Evolutionary conservation across 2,797 vertebrate species (phyloP), one percentile per base, ranked within the genome.

Genomic region (Dermochelys coriacea): DNA sequence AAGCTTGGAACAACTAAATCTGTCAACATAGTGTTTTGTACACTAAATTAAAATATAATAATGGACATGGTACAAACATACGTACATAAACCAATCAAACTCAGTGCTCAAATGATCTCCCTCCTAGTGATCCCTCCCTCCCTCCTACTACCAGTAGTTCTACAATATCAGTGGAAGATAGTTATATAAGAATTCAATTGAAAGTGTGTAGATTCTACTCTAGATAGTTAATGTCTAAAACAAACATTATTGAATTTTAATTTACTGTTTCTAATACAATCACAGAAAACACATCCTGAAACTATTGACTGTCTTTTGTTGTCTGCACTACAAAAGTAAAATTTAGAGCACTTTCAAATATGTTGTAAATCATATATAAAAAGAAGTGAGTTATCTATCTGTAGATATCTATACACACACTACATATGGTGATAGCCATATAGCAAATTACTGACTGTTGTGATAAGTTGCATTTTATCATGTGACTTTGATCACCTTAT

Each of bases 101-200:
- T 14, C 0, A 0, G 41, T 59, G 16, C 29, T 85, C 15, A 51
- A 4, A 2, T 78, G 31, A 77, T 79, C 47, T 27, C 14, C 86
- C 55, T 14, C 31, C 82, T 77, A 91, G 7, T 83, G 29, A 37
- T 57, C 3, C 27, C n/a, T n/a, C n/a, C n/a, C n/a, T n/a, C n/a
- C n/a, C n/a, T n/a, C n/a, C n/a, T 31, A 31, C 51, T 21, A 54
- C 1, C 8, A 15, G 6, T 25, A 49, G 12, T 47, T n/a, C 2
- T 23, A 10, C 16, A 64, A 0, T 0, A 9, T 54, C 71, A 47
- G 87, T 83, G n/a, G 5, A 34, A 47, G 4, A 29, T 45, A 27
- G 41, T 14, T 75, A 29, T 1, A 7, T 9, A 77, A 19, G n/a
- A n/a, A 81, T 87, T 82, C 77, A 52, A 6, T 75, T 71, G 34